Conservation (phyloP, 2,888 invertebrate genomes). For the Apamea sordens region DNA sequence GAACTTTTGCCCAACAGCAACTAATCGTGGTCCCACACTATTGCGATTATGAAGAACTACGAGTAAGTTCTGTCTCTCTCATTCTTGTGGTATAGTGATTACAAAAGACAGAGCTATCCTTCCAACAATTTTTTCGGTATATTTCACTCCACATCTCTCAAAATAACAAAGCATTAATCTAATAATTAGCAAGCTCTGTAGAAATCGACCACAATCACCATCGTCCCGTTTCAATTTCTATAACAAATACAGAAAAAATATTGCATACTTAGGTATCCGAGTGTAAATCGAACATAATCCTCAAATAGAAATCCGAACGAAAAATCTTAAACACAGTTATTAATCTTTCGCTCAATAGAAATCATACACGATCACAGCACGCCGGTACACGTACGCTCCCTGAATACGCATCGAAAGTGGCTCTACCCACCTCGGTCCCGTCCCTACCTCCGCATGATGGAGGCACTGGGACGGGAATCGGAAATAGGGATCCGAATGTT, state of each 20-base stretch:
- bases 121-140: background rate
- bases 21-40: background rate
- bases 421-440: slow-evolving; percentile 71
- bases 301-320: slow-evolving; percentile 12
- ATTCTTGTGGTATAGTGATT: background rate
- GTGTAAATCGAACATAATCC: background rate
- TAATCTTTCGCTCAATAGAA: slow-evolving; percentile 61
- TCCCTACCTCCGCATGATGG: slow-evolving; percentile 80
- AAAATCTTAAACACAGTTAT: slow-evolving; percentile 45
- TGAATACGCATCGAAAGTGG: slow-evolving; percentile 78
- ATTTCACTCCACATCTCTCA: background rate
- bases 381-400: slow-evolving; percentile 66
- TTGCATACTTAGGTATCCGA: background rate
- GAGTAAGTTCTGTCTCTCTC: background rate
- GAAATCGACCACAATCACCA: background rate
- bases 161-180: background rate
- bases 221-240: background rate
- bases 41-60: background rate
- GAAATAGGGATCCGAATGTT: slow-evolving; percentile 85
- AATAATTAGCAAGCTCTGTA: background rate
- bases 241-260: background rate
- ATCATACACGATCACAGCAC: slow-evolving; percentile 63
- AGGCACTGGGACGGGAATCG: slow-evolving; percentile 87
- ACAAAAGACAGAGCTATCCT: background rate
- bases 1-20: background rate